A percentile compares a stretch with the other conserved stretches of the same genome.
Evolutionary conservation across 1,140 invertebrate genomes (phyloP).

Genomic region (Oryctes rhinoceros): DNA sequence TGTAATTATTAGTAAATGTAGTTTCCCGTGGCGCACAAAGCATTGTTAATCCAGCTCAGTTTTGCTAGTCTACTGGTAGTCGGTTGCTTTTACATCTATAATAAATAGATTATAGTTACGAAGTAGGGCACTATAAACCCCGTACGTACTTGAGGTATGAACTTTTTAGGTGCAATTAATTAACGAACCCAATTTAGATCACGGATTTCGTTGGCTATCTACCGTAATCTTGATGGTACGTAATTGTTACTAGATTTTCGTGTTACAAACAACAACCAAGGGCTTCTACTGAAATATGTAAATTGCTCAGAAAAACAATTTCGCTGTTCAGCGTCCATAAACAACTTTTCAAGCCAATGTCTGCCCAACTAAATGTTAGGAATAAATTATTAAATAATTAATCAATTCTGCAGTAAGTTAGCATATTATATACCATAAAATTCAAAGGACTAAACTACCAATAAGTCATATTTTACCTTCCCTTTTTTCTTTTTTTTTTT

Average conservation of each 20-base stretch:
- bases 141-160: constrained; percentile 21
- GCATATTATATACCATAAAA: too few species aligned
- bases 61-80: not conserved
- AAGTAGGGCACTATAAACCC: not conserved
- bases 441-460: too few species aligned
- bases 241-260: constrained; percentile 27
- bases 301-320: not conserved
- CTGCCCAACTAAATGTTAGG: not conserved
- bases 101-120: constrained; percentile 32
- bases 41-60: constrained; percentile 21
- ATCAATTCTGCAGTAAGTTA: too few species aligned
- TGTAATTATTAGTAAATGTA: constrained; percentile 30
- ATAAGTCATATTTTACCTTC: too few species aligned
- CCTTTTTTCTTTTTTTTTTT: too few species aligned
- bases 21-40: not conserved
- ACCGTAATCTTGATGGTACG: constrained; percentile 10
- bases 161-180: constrained; percentile 35
- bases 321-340: not conserved
- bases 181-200: constrained; percentile 36
- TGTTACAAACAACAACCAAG: not conserved
- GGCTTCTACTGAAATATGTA: constrained; percentile 8
- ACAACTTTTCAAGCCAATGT: not conserved
- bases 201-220: constrained; percentile 19
- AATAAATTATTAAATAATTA: too few species aligned
- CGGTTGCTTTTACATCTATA: constrained; percentile 15